phyloP scores from a whole-genome alignment of 2,113 vertebrate genomes.

The Nothoprocta perdicaria region DNA sequence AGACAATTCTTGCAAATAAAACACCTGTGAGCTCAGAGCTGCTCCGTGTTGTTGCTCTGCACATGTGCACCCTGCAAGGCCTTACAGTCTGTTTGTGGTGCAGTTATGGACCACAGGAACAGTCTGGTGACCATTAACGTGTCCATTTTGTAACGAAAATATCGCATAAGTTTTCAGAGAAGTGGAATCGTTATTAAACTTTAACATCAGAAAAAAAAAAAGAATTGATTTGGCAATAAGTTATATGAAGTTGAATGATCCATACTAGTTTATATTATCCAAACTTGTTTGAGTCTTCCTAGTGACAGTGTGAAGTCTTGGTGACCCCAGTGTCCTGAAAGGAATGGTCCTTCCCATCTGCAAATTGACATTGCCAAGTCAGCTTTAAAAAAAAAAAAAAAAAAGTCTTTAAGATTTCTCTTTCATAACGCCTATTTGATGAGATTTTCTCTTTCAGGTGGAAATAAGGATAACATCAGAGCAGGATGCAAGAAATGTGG shows the following conservation, averaged over 20 bases:
- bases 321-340: not conserved
- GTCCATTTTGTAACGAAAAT: not conserved
- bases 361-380: not conserved
- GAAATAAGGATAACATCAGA: slow-evolving; percentile 96
- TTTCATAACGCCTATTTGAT: not conserved
- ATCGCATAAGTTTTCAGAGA: not conserved
- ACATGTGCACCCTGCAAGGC: not conserved
- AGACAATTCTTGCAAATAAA: not conserved
- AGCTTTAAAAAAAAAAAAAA: not conserved
- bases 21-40: not conserved
- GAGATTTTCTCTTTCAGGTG: slow-evolving; percentile 79
- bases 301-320: not conserved
- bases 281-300: not conserved
- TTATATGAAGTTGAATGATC: no score
- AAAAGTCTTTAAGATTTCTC: not conserved
- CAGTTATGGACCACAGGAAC: not conserved
- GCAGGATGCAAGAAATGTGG: slow-evolving; percentile 98
- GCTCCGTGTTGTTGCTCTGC: not conserved
- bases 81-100: not conserved
- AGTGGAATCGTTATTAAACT: not conserved
- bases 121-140: fast-evolving
- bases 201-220: not conserved
- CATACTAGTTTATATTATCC: no score
- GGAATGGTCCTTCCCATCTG: not conserved
- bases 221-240: not conserved